A percentile compares a stretch with the other conserved stretches of the same genome.
Evolutionary conservation across 2,888 invertebrate species (phyloP).

Genomic region (Sylvicola fuscatus): DNA sequence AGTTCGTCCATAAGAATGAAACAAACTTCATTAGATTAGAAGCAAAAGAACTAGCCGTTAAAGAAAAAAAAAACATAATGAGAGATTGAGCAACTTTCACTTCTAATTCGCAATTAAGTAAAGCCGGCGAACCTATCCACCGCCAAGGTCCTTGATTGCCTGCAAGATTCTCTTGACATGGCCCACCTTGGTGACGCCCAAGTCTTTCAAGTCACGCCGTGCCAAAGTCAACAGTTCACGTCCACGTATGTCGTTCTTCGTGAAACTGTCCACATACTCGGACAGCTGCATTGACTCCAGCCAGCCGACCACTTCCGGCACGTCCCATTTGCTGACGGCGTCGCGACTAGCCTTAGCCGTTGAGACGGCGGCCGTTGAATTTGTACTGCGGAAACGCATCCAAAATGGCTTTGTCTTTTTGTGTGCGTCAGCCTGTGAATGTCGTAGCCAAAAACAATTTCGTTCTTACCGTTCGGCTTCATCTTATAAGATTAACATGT

Average conservation of each 20-base stretch:
- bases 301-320: constrained; percentile 80
- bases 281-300: constrained; percentile 69
- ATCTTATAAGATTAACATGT: too few relatives aligned
- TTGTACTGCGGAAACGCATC: constrained; percentile 34
- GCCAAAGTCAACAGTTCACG: constrained; percentile 72
- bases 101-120: too few relatives aligned
- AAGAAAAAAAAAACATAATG: too few relatives aligned
- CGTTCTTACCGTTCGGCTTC: too few relatives aligned
- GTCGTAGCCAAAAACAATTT: too few relatives aligned
- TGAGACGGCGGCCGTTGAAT: constrained; percentile 15
- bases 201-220: constrained; percentile 67
- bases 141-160: constrained; percentile 62
- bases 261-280: constrained; percentile 82
- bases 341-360: constrained; percentile 24
- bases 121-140: constrained; percentile 15
- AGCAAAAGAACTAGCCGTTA: too few relatives aligned
- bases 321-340: constrained; percentile 51
- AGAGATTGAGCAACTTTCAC: too few relatives aligned
- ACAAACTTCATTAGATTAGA: too few relatives aligned
- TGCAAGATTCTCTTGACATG: constrained; percentile 89
- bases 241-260: constrained; percentile 80
- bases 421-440: constrained; percentile 24
- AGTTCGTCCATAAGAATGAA: too few relatives aligned
- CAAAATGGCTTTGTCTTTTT: constrained; percentile 47
- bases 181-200: constrained; percentile 87